Percentiles rank a stretch among this genome's conserved stretches.
phyloP scores from a whole-genome alignment of 2,888 invertebrate species.

The Acanthosepion pharaonis region DNA sequence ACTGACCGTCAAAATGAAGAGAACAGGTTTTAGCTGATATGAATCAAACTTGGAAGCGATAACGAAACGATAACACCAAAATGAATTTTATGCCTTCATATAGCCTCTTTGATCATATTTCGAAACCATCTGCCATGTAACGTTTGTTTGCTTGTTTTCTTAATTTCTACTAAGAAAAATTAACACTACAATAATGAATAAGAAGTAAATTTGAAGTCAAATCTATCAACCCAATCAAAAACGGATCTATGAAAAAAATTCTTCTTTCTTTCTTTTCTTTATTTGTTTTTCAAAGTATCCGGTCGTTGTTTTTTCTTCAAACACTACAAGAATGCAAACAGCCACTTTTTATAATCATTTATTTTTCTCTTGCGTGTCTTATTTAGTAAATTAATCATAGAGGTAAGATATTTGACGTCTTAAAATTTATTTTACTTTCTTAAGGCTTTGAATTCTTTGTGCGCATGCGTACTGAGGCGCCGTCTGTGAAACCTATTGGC shows the following conservation, averaged over 20 bases:
- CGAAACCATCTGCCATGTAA: not conserved
- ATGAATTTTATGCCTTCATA: not conserved
- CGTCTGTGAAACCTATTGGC: conserved; percentile 14
- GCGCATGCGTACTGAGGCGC: not conserved
- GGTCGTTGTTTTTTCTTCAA: not conserved
- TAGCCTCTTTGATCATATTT: not conserved
- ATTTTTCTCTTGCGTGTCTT: not conserved
- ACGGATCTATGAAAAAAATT: not conserved
- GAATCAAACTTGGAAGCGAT: not conserved
- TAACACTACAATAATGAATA: not conserved
- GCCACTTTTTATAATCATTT: not conserved
- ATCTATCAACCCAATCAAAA: not conserved
- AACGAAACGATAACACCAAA: not conserved
- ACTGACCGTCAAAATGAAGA: not conserved
- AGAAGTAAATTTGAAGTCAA: not conserved
- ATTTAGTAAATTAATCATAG: not conserved
- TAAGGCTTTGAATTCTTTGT: not conserved
- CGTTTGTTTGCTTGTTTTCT: not conserved
- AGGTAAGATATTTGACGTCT: not conserved
- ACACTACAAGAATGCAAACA: not conserved
- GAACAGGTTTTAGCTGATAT: not conserved
- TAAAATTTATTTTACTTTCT: not conserved
- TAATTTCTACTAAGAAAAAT: not conserved
- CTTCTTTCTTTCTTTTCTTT: not conserved
- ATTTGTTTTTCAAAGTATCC: not conserved